Conservation (phyloP, 2,113 vertebrate species). For the Spea bombifrons region DNA sequence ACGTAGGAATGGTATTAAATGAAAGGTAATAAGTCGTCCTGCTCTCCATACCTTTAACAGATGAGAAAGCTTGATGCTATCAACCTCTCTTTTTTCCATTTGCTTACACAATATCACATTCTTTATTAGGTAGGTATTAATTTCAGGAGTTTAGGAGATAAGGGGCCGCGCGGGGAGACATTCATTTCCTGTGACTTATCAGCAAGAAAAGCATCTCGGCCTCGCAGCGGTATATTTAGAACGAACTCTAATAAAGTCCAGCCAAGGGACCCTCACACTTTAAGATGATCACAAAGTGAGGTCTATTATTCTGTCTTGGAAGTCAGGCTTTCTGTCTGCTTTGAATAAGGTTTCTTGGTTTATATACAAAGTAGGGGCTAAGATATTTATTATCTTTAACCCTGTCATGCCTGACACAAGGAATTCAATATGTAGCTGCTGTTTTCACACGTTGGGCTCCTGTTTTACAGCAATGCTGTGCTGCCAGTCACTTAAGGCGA, state of each 20-base stretch:
- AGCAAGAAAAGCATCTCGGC: conserved; percentile 69
- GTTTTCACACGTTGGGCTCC: no score
- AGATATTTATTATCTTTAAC: no score
- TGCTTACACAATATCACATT: conserved; percentile 67
- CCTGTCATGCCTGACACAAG: no score
- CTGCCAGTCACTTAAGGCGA: no score
- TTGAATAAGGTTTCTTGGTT: background rate
- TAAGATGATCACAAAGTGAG: conserved; percentile 3
- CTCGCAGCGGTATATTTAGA: conserved; percentile 74
- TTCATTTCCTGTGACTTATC: conserved; percentile 82
- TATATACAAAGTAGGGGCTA: no score
- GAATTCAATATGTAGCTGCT: no score
- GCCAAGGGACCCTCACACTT: conserved; percentile 60
- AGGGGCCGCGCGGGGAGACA: conserved; percentile 69
- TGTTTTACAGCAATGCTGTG: no score
- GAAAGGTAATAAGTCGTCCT: conserved; percentile 71
- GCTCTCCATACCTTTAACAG: conserved; percentile 64
- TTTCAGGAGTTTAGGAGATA: conserved; percentile 76
- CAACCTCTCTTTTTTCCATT: conserved; percentile 30
- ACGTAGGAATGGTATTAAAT: conserved; percentile 29
- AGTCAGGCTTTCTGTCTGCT: background rate
- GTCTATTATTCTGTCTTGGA: conserved; percentile 5
- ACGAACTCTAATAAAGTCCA: conserved; percentile 74
- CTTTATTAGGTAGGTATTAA: conserved; percentile 81
- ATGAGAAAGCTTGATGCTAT: conserved; percentile 39